These are phyloP conservation scores for Halictus ligatus DNA, from an alignment of 2,888 invertebrate species.

Conservation along the genomic window DNA sequence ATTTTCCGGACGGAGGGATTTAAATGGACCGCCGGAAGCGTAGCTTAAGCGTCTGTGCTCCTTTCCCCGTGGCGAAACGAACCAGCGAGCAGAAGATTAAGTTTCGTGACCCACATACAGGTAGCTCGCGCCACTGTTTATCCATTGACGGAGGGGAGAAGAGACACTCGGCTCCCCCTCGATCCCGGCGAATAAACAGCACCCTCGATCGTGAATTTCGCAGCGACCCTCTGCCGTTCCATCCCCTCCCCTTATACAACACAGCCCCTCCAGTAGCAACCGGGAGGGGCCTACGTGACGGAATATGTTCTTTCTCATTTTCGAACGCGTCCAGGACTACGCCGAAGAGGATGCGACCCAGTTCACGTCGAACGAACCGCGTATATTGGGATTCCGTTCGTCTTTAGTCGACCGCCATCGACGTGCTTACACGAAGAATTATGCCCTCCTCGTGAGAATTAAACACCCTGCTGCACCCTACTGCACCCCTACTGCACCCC, in stretches of 20 bases:
- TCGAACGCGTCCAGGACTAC: slow-evolving; percentile 26
- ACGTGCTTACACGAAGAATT: slow-evolving; percentile 64
- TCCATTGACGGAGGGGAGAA: slow-evolving; percentile 8
- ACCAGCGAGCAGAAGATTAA: slow-evolving; percentile 15
- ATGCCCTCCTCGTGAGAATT: slow-evolving; percentile 45
- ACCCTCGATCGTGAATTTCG: slow-evolving; percentile 5
- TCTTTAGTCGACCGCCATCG: slow-evolving; percentile 65
- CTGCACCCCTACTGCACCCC: neutral
- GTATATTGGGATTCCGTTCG: slow-evolving; percentile 62
- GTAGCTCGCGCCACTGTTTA: slow-evolving; percentile 4
- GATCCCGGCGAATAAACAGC: slow-evolving; percentile 1
- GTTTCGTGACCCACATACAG: slow-evolving; percentile 22
- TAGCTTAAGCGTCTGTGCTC: neutral
- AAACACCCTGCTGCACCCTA: slow-evolving; percentile 11
- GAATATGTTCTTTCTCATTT: slow-evolving; percentile 56
- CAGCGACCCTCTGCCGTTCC: slow-evolving; percentile 31
- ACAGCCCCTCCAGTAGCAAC: neutral
- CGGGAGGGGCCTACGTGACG: slow-evolving; percentile 10
- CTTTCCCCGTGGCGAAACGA: slow-evolving; percentile 7
- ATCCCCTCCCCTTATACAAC: neutral
- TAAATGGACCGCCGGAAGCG: slow-evolving; percentile 16
- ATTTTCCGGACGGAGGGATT: slow-evolving; percentile 18
- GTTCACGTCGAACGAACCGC: slow-evolving; percentile 63
- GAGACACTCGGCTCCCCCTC: neutral
- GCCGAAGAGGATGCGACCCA: slow-evolving; percentile 38